Evolutionary conservation across 64 coral and sea anemone genomes (phyloP), one percentile per base, ranked within the genome.

Genomic region (Exaiptasia diaphana): DNA sequence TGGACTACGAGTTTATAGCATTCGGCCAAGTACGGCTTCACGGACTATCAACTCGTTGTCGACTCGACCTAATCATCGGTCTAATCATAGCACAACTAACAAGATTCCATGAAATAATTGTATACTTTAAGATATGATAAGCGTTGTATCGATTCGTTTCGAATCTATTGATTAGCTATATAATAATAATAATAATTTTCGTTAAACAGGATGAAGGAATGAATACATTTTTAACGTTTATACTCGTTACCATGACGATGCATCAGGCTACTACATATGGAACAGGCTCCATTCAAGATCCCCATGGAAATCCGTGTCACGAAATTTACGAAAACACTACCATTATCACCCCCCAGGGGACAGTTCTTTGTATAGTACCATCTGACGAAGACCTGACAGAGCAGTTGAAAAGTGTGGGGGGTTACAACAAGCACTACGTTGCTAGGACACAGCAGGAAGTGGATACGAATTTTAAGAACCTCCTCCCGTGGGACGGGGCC

Each of bases 341-440:
- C 0, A 56, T 87, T 3, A 24, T 18, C 14, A 74, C 53, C 20
- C 33, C 74, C 1, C 11, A 81, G 0, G 82, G 83, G 2, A 0
- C 64, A 1, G 58, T 87, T 34, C 32, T 81, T 13, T 92, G 90
- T 68, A 32, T 74, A 20, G 67, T 92, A 1, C 90, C 83, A 17
- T 67, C 75, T 5, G 85, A 86, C 1, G 55, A 87, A 21, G 74
- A 92, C 21, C 68, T 92, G 5, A 60, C 35, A 1, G 50, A 41
- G 36, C 35, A 87, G 48, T 23, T 92, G 26, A 92, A 92, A 69
- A 69, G 59, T 18, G 38, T 87, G 17, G 90, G 90, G 2, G 90
- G 83, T 4, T 77, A 77, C 0, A 92, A 92, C 33, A 85, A 28
- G n/a, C 30, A 65, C 40, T 92, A 87, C 36, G 90, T 86, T 5